A percentile compares a stretch with the other conserved stretches of the same genome.
Evolutionary conservation across 2,113 vertebrate species (phyloP).

Genomic region (Pseudopodoces humilis): DNA sequence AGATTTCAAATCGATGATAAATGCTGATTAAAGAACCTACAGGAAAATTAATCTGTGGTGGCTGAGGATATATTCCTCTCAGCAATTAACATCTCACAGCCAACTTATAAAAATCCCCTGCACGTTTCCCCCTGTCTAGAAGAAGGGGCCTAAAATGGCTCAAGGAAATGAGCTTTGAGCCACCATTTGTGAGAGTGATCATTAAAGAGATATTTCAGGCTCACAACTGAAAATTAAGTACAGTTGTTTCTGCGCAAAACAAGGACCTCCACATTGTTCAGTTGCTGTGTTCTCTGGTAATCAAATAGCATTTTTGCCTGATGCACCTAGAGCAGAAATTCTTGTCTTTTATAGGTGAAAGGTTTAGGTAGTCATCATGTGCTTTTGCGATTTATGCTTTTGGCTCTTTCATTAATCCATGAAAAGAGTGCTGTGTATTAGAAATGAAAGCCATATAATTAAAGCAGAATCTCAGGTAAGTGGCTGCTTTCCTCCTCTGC

Average conservation of each 20-base stretch:
- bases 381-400: not conserved
- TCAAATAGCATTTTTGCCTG: not conserved
- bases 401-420: not conserved
- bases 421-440: not conserved
- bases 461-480: not conserved
- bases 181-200: not conserved
- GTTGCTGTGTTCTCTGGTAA: not conserved
- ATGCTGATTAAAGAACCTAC: not conserved
- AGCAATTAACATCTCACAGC: not conserved
- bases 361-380: not conserved
- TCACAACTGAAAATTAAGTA: not conserved
- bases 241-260: not conserved
- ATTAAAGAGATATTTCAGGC: not conserved
- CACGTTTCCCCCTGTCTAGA: not conserved
- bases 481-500: not conserved
- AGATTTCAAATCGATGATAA: not conserved
- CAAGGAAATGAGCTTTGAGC: accelerated
- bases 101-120: not conserved
- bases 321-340: not conserved
- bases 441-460: not conserved
- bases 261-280: not conserved
- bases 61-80: not conserved
- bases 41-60: not conserved
- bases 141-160: not conserved
- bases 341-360: not conserved